These are phyloP conservation scores for Drosophila fungiperda DNA, from an alignment of 2,888 invertebrate species.

Conservation along the genomic window DNA sequence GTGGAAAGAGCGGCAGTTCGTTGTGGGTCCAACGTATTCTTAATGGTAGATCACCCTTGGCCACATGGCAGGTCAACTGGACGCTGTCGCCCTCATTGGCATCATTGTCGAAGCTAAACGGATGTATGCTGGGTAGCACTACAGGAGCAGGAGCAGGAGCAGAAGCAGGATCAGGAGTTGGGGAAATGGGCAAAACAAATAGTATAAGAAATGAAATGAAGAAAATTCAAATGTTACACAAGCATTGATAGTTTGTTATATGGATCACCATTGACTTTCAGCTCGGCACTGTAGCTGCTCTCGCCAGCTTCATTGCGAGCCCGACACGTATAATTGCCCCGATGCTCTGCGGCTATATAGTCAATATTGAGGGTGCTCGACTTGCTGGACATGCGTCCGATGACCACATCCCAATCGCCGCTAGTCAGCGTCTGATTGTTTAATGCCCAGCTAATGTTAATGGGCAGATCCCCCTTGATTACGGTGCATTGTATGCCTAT, in stretches of 20 bases:
- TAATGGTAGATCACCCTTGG: constrained; percentile 88
- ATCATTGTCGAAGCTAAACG: constrained; percentile 84
- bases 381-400: constrained; percentile 84
- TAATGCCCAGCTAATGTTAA: constrained; percentile 88
- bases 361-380: constrained; percentile 88
- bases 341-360: constrained; percentile 87
- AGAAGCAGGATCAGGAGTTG: constrained; percentile 2
- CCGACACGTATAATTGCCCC: constrained; percentile 88
- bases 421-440: constrained; percentile 84
- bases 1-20: constrained; percentile 83
- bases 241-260: neutral
- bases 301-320: constrained; percentile 87
- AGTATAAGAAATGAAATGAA: constrained; percentile 30
- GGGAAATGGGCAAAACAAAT: constrained; percentile 17
- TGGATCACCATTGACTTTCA: constrained; percentile 83
- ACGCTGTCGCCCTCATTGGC: constrained; percentile 90
- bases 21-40: constrained; percentile 88
- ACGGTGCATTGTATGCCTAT: constrained; percentile 88
- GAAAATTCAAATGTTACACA: constrained; percentile 13
- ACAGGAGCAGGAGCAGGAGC: constrained; percentile 7
- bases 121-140: constrained; percentile 89
- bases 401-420: constrained; percentile 82
- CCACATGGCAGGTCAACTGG: constrained; percentile 87
- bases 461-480: constrained; percentile 88
- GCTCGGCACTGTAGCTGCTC: constrained; percentile 85